Evolutionary conservation across 2,113 vertebrate genomes (phyloP).

Genomic region (Oenanthe oenanthe): DNA sequence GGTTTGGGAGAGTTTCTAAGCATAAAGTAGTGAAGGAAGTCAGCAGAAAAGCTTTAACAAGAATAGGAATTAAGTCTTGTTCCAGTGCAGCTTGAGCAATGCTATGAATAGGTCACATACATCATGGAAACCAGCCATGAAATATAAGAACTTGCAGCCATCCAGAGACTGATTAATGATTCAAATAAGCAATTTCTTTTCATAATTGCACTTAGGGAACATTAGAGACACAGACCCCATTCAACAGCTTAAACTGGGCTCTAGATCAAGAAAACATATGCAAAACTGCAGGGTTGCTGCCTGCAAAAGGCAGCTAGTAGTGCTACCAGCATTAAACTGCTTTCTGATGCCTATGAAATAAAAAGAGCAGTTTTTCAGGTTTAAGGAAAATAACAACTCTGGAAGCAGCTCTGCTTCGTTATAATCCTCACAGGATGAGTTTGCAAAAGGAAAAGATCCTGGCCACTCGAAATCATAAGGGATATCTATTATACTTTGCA

Average conservation of each 20-base stretch:
- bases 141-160: slow-evolving; percentile 57
- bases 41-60: slow-evolving; percentile 44
- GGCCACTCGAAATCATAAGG: slow-evolving; percentile 7
- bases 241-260: slow-evolving; percentile 65
- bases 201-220: slow-evolving; percentile 63
- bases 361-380: slow-evolving; percentile 14
- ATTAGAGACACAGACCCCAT: slow-evolving; percentile 56
- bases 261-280: slow-evolving; percentile 67
- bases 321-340: not conserved
- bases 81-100: slow-evolving; percentile 23
- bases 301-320: slow-evolving; percentile 21
- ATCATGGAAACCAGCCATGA: slow-evolving; percentile 56
- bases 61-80: slow-evolving; percentile 24
- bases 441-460: not conserved
- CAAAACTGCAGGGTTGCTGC: slow-evolving; percentile 43
- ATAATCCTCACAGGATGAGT: not conserved
- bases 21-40: not conserved
- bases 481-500: not conserved
- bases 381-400: not conserved
- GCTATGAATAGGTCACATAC: slow-evolving; percentile 36
- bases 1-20: not conserved
- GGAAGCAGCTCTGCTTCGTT: slow-evolving; percentile 20
- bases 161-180: slow-evolving; percentile 61
- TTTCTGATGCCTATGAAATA: not conserved
- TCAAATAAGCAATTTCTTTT: slow-evolving; percentile 66